Base-by-base conservation (phyloP, 2,797 vertebrate species). In the Galaxias olidus region DNA sequence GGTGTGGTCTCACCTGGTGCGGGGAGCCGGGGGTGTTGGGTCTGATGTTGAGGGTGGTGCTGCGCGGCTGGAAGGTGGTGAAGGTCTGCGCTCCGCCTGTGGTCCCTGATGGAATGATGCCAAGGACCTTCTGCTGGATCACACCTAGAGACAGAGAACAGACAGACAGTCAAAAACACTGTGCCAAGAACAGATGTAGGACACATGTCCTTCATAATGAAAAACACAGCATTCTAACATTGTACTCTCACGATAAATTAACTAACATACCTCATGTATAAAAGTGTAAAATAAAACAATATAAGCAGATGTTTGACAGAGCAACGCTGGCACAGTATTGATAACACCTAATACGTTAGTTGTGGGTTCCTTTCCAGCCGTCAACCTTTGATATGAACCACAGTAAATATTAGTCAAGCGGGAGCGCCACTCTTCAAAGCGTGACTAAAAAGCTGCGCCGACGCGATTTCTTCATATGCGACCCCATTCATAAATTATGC, bases 121-220 rank as follows among this genome's bases (percentile, higher is more conserved):
- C 95, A 89, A 99, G 83, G 59, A 99, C 96, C 81, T 99, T 98
- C 87, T 98, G 97, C 78, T 99, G 97, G 68, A 98, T 87, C 65
- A 91, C 83, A 72, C 90, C 91, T 91, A 72, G 43, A 71, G 18
- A 70, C 58, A 72, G 18, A 50, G 7, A 17, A 19, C 9, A 10
- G 6, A 53, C 51, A 1, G n/a, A n/a, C n/a, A n/a, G n/a, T 30
- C 6, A 2, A 30, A 30, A 30, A 30, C 30, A 30, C 30, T 6
- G 30, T 30, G 30, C 3, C 2, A 30, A 30, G 30, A 6, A 6
- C 30, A 3, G 30, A 30, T 30, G 2, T 6, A 30, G 30, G 30
- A 30, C 30, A 30, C 30, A 30, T 30, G 3, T 30, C 30, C 30
- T 30, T 30, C 30, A 30, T 30, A 3, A 3, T 30, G 30, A 30